Evolutionary conservation across 2,113 vertebrate species (phyloP).

Genomic region (Cebidichthys violaceus): DNA sequence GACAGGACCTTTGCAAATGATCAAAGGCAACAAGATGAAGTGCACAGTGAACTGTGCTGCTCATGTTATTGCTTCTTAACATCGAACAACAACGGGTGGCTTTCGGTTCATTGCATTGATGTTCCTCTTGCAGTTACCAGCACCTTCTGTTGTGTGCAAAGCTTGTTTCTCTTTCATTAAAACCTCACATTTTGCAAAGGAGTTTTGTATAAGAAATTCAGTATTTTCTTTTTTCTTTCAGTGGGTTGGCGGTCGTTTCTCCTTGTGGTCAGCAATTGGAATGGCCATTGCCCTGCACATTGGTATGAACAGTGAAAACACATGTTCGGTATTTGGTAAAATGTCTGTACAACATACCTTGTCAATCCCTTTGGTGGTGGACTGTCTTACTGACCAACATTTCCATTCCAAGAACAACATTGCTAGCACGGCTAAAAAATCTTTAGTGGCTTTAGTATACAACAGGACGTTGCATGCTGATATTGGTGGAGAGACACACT

Average conservation of each 20-base stretch:
- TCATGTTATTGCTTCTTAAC: neutral
- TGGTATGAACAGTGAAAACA: slow-evolving; percentile 80
- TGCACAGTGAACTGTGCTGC: neutral
- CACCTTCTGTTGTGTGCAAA: neutral
- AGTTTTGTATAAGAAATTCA: neutral
- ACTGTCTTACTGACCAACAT: neutral
- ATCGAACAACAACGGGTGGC: neutral
- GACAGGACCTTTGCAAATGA: neutral
- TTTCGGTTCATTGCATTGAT: neutral
- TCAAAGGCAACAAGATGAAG: neutral
- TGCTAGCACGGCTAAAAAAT: neutral
- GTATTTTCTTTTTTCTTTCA: slow-evolving; percentile 67
- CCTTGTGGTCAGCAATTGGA: slow-evolving; percentile 97
- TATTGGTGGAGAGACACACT: neutral
- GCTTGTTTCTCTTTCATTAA: neutral
- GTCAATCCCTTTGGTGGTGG: neutral
- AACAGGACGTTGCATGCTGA: neutral
- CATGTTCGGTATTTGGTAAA: too few relatives aligned
- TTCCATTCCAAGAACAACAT: neutral
- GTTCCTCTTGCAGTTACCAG: neutral
- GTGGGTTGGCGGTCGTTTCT: slow-evolving; percentile 99
- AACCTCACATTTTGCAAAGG: neutral
- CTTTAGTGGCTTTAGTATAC: neutral
- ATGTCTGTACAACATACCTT: neutral
- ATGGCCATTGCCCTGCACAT: slow-evolving; percentile 96